Evolutionary conservation across 2,797 vertebrate species (phyloP).

Genomic region (Myotis myotis): DNA sequence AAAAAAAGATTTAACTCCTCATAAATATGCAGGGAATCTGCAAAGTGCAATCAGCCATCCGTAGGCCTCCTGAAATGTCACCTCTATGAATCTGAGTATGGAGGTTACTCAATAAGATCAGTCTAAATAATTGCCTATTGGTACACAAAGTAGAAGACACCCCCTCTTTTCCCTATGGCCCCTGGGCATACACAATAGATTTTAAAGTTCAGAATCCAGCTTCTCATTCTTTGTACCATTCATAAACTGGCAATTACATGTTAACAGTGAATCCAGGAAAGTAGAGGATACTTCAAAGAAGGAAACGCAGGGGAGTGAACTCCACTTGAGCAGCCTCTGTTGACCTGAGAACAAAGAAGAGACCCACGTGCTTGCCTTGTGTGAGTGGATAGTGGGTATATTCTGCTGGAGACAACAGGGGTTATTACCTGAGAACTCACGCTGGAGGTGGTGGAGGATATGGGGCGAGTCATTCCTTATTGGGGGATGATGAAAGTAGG

Average conservation of each 20-base stretch:
- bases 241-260: conserved; percentile 63
- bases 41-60: conserved; percentile 29
- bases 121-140: conserved; percentile 67
- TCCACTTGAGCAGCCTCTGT: not conserved
- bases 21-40: conserved; percentile 30
- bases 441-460: not conserved
- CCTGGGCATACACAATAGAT: conserved; percentile 56
- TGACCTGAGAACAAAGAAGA: conserved; percentile 30
- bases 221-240: conserved; percentile 53
- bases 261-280: conserved; percentile 60
- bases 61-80: conserved; percentile 48
- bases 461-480: not conserved
- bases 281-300: conserved; percentile 67
- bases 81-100: conserved; percentile 55
- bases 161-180: conserved; percentile 69
- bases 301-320: conserved; percentile 32
- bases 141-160: conserved; percentile 53
- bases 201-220: conserved; percentile 59
- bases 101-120: conserved; percentile 62
- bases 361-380: not conserved
- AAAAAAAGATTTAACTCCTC: conserved; percentile 40
- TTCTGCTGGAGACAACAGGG: not conserved
- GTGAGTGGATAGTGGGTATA: not conserved
- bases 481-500: not conserved
- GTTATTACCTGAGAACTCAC: conserved; percentile 42